These are phyloP conservation scores for Arenaria interpres DNA, from an alignment of 2,113 vertebrate species.

Conservation along the genomic window DNA sequence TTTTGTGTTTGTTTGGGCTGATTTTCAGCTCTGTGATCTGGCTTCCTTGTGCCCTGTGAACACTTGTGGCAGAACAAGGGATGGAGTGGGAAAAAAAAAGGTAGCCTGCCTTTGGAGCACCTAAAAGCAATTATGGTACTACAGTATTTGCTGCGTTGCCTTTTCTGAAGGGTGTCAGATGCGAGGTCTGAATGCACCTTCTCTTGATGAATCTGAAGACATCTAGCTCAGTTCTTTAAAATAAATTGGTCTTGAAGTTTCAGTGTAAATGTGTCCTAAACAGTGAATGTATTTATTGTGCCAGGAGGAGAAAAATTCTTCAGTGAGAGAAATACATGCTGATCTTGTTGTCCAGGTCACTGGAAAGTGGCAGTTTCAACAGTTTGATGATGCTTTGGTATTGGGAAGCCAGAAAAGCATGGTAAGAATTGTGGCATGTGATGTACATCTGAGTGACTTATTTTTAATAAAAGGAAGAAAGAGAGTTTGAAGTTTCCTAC, in stretches of 20 bases:
- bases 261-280: background rate
- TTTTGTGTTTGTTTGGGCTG: background rate
- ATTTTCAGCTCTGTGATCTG: background rate
- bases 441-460: background rate
- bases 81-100: background rate
- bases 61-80: background rate
- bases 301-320: background rate
- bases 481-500: background rate
- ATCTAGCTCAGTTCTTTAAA: background rate
- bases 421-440: background rate
- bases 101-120: background rate
- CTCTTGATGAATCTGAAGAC: background rate
- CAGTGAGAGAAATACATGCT: background rate
- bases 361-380: background rate
- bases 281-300: background rate
- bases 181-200: background rate
- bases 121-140: background rate
- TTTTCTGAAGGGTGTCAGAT: background rate
- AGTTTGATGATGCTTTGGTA: background rate
- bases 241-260: background rate
- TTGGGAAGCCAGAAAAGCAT: background rate
- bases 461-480: background rate
- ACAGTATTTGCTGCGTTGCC: background rate
- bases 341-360: background rate
- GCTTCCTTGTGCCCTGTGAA: background rate